Evolutionary conservation across 2,888 invertebrate genomes (phyloP), one percentile per base, ranked within the genome.

Genomic region (Linnaemya vulpina): DNA sequence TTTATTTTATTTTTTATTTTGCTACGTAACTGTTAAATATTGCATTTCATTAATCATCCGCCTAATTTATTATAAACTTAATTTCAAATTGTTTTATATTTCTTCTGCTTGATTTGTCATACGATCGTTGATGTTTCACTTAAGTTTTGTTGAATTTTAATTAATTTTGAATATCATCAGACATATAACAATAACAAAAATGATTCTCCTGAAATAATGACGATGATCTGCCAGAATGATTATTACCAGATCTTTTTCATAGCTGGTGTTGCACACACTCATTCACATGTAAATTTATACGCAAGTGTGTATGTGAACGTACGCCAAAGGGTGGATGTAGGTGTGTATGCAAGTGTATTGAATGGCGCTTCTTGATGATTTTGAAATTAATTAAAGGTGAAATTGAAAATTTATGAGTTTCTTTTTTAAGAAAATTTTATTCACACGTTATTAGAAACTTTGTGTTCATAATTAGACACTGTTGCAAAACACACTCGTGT

Each of bases 21-120:
- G 70, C 82, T 75, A 85, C 82, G 85, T 85, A 85, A 82, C 85
- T 58, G 51, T 70, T 85, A 85, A 73, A 76, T 76, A 77, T 78
- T 83, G 68, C 73, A 79, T 77, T 74, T 83, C 62, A 77, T 81
- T 84, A 73, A 84, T 77, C 77, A 81, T 77, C 51, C 67, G 68
- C 43, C 74, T 84, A 46, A 71, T 20, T 9, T 20, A 49, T 58
- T 51, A 25, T 82, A 55, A 76, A 58, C 58, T 58, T 67, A 30
- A 30, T 77, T 68, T 62, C 25, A 51, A 25, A 25, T 49, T 67
- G 13, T 46, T 62, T 40, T 51, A 17, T 51, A 9, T 43, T 70
- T 51, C 55, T 65, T 71, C 22, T 67, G 65, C 46, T 49, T 75
- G 70, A 65, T 75, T 79, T 71, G 75, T 75, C 80, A 79, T 73